These are phyloP conservation scores for Eleginops maclovinus DNA, from an alignment of 2,113 vertebrate species.

Conservation along the genomic window DNA sequence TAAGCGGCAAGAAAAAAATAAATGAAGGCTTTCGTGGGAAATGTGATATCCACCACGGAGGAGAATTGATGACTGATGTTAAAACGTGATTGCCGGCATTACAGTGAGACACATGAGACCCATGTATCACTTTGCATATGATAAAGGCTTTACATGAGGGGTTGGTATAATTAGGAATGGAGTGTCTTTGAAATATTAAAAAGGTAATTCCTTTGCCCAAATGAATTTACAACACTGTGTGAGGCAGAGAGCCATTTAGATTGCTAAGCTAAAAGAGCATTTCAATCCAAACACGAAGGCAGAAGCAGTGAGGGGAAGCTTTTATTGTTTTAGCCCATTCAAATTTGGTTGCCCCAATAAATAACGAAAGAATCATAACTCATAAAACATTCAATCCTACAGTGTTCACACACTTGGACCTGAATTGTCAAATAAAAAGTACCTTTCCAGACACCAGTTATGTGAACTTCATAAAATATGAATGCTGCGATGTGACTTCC, in stretches of 20 bases:
- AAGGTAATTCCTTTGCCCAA: conserved; percentile 32
- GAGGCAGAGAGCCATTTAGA: conserved; percentile 40
- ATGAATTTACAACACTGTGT: conserved; percentile 35
- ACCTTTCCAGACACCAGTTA: background rate
- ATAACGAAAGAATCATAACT: conserved; percentile 36
- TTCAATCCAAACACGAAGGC: conserved; percentile 48
- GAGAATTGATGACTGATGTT: conserved; percentile 33
- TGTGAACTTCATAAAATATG: conserved; percentile 15
- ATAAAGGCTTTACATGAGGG: conserved; percentile 28
- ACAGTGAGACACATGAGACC: conserved; percentile 18
- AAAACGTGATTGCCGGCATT: conserved; percentile 33
- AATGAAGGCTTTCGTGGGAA: conserved; percentile 38
- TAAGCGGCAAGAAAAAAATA: conserved; percentile 38
- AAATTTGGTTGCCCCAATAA: conserved; percentile 30
- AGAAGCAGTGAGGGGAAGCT: conserved; percentile 28
- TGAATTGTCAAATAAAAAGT: conserved; percentile 11
- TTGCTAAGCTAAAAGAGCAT: conserved; percentile 42
- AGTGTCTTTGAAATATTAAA: conserved; percentile 50
- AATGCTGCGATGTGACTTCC: background rate
- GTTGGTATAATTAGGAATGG: conserved; percentile 34
- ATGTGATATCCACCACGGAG: conserved; percentile 22
- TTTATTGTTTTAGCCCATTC: conserved; percentile 24
- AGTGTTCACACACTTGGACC: background rate
- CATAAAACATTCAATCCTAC: background rate
- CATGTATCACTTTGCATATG: conserved; percentile 30